Evolutionary conservation across 1,140 invertebrate genomes (phyloP).

Genomic region (Xylocopa sonorina): DNA sequence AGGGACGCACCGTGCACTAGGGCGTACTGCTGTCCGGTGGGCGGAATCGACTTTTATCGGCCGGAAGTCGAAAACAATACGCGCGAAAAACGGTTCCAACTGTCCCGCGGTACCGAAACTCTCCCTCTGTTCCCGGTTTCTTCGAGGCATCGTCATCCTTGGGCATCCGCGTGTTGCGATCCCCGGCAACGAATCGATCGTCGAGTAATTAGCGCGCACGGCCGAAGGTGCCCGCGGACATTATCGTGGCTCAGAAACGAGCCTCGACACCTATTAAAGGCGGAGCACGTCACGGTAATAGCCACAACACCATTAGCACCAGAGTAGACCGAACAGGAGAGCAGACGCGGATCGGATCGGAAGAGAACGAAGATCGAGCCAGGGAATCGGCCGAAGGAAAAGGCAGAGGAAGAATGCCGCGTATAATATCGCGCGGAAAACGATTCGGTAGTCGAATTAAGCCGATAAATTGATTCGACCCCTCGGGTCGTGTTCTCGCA

Average conservation of each 20-base stretch:
- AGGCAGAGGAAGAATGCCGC: conserved; percentile 35
- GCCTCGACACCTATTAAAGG: conserved; percentile 63
- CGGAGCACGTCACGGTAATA: conserved; percentile 60
- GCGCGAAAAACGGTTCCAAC: conserved; percentile 64
- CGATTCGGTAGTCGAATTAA: conserved; percentile 55
- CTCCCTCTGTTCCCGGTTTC: neutral
- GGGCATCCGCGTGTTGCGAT: conserved; percentile 33
- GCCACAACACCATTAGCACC: conserved; percentile 64
- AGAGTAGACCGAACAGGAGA: conserved; percentile 29
- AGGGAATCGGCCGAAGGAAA: conserved; percentile 10
- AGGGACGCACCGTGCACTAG: conserved; percentile 55
- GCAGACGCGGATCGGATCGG: neutral
- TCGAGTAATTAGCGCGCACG: conserved; percentile 59
- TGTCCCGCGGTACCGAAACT: conserved; percentile 13
- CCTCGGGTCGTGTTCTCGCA: conserved; percentile 55
- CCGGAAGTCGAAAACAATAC: conserved; percentile 80
- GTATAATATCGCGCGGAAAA: conserved; percentile 46
- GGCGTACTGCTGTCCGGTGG: conserved; percentile 67
- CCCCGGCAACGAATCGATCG: conserved; percentile 50
- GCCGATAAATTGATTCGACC: conserved; percentile 56
- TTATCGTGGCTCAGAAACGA: conserved; percentile 61
- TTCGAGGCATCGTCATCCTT: neutral
- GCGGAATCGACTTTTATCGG: conserved; percentile 76
- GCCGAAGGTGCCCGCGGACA: conserved; percentile 61
- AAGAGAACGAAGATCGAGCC: conserved; percentile 6